These are phyloP conservation scores for Nasonia vitripennis DNA, from an alignment of 1,140 invertebrate genomes.

Conservation along the genomic window DNA sequence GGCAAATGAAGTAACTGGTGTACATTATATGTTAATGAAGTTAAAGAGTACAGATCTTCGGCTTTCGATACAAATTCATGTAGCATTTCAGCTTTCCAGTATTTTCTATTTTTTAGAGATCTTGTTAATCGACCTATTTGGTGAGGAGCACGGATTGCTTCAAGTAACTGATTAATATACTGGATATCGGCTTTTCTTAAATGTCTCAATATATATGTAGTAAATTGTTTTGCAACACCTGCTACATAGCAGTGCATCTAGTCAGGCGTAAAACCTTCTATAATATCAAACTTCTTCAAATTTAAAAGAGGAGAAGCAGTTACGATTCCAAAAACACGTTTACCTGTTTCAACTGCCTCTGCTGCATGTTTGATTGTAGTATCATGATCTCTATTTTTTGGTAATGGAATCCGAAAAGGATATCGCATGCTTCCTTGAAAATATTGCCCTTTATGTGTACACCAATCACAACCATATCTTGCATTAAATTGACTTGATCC, in stretches of 20 bases:
- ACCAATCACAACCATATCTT: constrained; percentile 20
- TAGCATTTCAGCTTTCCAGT: no score
- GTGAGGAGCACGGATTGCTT: no score
- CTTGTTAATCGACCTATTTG: no score
- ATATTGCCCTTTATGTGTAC: not conserved
- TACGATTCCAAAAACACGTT: not conserved
- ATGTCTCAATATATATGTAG: not conserved
- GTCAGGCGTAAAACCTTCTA: constrained; percentile 13
- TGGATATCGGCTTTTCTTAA: no score
- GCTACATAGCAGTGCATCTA: constrained; percentile 41
- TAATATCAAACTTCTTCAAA: constrained; percentile 24
- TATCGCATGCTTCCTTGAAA: not conserved
- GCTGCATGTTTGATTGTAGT: not conserved
- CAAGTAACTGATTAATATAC: no score
- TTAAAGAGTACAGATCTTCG: no score
- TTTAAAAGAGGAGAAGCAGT: constrained; percentile 6
- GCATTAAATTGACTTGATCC: not conserved
- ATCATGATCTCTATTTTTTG: not conserved
- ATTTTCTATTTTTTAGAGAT: no score
- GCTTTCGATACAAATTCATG: no score
- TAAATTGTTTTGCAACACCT: constrained; percentile 39
- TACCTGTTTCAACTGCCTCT: not conserved
- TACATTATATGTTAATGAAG: no score
- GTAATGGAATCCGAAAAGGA: not conserved
- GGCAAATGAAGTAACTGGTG: no score